Evolutionary conservation across 2,888 invertebrate species (phyloP), one percentile per base, ranked within the genome.

Genomic region (Synanthedon tipuliformis): DNA sequence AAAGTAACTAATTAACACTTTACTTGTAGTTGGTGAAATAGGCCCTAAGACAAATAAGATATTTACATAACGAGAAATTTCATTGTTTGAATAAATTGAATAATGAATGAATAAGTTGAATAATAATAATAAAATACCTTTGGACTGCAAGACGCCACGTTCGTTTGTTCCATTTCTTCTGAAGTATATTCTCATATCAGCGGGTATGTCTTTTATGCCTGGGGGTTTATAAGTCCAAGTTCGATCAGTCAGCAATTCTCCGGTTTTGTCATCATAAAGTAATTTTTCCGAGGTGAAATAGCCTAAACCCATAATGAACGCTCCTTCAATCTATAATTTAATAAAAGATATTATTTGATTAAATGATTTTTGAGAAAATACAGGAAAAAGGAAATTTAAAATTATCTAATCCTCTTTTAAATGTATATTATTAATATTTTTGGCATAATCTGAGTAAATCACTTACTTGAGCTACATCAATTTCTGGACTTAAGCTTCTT

Each of bases 181-280:
- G 58, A 95, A 89, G 58, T 91, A 91, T 4, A 94, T 84, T 57
- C 93, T 89, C 61, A 94, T 92, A 72, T 94, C 93, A 16, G 91
- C 89, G 0, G 94, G 94, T 64, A 94, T 93, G 61, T 94, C 94
- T 66, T 93, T 94, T 0, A 90, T 89, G 0, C 93, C 93, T 0
- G 94, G 94, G 1, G 92, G 90, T 64, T 93, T 93, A 65, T 94
- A 94, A 51, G 89, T 93, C 95, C 95, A 96, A 3, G 95, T 95
- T 51, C 94, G 89, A 63, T 92, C 90, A 1, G 94, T 94, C 7
- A 93, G 81, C 4, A 94, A 71, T 60, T 89, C 85, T 0, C 95
- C 95, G 4, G 90, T 91, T 7, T 81, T 68, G 3, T 88, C 77
- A 59, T 93, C 90, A 55, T 90, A 92, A 0, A 91, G 75, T 18